Base-by-base conservation (phyloP, 2,113 vertebrate species). In the Aramus guarauna region DNA sequence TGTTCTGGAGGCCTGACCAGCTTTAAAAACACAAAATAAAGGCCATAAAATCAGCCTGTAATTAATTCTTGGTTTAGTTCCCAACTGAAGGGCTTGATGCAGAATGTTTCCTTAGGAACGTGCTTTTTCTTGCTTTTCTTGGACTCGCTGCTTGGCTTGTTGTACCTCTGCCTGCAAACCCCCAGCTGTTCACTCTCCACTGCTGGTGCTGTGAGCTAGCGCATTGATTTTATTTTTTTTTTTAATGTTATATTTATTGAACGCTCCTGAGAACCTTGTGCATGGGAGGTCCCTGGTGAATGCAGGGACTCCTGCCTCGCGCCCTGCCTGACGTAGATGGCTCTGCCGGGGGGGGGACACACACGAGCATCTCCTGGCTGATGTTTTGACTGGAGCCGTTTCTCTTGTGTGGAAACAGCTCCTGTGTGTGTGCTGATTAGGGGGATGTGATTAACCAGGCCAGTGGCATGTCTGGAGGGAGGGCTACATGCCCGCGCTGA, bases 81-180 rank as follows among this genome's bases (percentile, higher is more conserved):
- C 93, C 85, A 27, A 13, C 92, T 50, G 66, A 1, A 24, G 81
- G 80, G 76, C 89, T 89, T 3, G 10, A 1, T 47, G 90, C 71
- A 12, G 64, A 37, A 39, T 24, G 93, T 94, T 96, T 95, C 96
- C 94, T 85, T 95, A 95, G 96, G 95, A 96, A 95, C 71, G 2
- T 45, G 94, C 29, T 80, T 59, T 64, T 60, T 1, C 77, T 69
- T 56, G 64, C 87, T 77, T 74, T 59, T 19, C 88, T 55, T 72
- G 91, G 85, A 13, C 85, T 15, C 3, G 5, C 79, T 36, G 91
- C 91, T 10, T 30, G 82, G 82, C 78, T 12, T 36, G 63, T 18
- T 36, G 90, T 32, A 14, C 69, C 73, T n/a, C 37, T 59, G 94
- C 77, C 88, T 36, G 90, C 81, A 13, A 1, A 15, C 52, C 78